These are phyloP conservation scores for Solea senegalensis DNA, from an alignment of 2,113 vertebrate genomes.

Conservation along the genomic window DNA sequence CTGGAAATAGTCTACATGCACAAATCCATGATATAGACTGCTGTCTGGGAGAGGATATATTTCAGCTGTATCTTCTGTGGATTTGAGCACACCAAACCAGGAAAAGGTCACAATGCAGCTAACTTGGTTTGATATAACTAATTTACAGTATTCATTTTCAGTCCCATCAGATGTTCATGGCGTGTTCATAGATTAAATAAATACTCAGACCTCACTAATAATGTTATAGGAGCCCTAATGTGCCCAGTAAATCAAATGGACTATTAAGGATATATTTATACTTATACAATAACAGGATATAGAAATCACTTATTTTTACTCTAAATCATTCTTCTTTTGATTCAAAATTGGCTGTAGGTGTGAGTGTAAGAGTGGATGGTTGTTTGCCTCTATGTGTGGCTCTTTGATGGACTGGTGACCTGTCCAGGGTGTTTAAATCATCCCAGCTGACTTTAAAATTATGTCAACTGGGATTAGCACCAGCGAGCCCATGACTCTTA, in stretches of 20 bases:
- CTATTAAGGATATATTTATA: constrained; percentile 15
- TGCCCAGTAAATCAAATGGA: constrained; percentile 33
- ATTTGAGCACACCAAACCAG: constrained; percentile 30
- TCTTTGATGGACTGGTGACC: too few relatives aligned
- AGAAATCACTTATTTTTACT: too few relatives aligned
- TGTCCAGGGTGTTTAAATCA: too few relatives aligned
- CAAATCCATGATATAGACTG: constrained; percentile 27
- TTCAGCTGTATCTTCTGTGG: constrained; percentile 17
- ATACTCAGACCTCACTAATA: constrained; percentile 34
- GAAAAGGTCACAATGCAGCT: constrained; percentile 54
- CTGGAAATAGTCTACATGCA: constrained; percentile 18
- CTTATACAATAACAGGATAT: too few relatives aligned
- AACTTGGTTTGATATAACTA: constrained; percentile 52
- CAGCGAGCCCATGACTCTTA: too few relatives aligned
- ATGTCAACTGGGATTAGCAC: too few relatives aligned
- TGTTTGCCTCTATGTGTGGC: too few relatives aligned
- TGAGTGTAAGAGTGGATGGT: too few relatives aligned
- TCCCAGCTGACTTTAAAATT: too few relatives aligned
- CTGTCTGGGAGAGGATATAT: constrained; percentile 27
- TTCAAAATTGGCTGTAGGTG: too few relatives aligned
- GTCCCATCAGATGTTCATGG: constrained; percentile 46
- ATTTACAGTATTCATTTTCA: constrained; percentile 60
- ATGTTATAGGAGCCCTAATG: constrained; percentile 32
- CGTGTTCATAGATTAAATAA: constrained; percentile 45
- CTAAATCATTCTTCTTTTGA: too few relatives aligned